phyloP scores from a whole-genome alignment of 2,797 vertebrate species.

The Apogon talboti region DNA sequence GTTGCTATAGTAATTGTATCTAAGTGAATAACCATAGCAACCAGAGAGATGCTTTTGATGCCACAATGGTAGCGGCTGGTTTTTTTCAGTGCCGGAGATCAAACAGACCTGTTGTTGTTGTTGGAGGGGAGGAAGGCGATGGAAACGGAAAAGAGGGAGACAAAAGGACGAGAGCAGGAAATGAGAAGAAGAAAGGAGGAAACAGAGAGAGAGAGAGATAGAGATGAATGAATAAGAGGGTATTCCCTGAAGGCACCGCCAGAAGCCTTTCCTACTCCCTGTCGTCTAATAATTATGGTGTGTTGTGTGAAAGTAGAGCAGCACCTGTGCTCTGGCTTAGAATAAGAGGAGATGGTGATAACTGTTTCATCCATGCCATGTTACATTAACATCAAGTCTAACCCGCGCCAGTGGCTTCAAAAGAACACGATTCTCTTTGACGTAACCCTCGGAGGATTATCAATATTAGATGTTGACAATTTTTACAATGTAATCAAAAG shows the following conservation, averaged over 20 bases:
- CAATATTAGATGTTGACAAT: not conserved
- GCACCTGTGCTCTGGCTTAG: slow-evolving; percentile 21
- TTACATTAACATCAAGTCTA: slow-evolving; percentile 12
- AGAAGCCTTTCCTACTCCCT: not conserved
- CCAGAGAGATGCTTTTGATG: slow-evolving; percentile 65
- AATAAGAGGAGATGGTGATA: slow-evolving; percentile 8
- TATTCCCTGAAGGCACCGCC: slow-evolving; percentile 8
- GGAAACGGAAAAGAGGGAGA: not conserved
- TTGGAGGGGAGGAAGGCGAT: too few relatives aligned
- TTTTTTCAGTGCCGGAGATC: slow-evolving; percentile 57
- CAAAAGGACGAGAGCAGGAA: not conserved
- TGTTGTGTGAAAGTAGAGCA: slow-evolving; percentile 7
- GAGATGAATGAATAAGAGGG: not conserved
- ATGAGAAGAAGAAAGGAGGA: not conserved
- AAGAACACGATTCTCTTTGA: slow-evolving; percentile 1
- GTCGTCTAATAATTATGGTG: slow-evolving; percentile 6
- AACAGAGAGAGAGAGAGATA: not conserved
- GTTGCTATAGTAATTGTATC: slow-evolving; percentile 87
- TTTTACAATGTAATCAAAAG: not conserved
- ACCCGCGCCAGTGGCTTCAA: slow-evolving; percentile 7
- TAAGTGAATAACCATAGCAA: slow-evolving; percentile 86
- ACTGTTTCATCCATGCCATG: slow-evolving; percentile 21
- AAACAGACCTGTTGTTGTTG: slow-evolving; percentile 59
- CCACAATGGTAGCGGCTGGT: slow-evolving; percentile 46
- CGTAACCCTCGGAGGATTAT: not conserved